Percentiles rank a stretch among this genome's conserved stretches.
Conservation (phyloP, 2,113 vertebrate species). For the Manacus vitellinus region DNA sequence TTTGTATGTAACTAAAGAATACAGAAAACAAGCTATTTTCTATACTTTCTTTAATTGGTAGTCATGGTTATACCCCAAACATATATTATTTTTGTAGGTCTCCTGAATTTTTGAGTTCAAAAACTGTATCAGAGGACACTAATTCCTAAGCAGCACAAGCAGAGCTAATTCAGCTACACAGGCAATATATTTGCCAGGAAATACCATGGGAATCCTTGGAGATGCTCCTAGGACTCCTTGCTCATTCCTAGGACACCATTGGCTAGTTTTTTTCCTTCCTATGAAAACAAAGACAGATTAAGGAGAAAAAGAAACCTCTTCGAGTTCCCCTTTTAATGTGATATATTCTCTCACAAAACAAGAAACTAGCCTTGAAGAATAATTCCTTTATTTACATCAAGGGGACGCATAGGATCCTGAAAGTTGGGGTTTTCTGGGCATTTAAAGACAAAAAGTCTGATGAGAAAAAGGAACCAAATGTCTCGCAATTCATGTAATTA, state of each 20-base stretch:
- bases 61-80: neutral
- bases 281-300: neutral
- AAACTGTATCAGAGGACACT: neutral
- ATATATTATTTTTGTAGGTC: neutral
- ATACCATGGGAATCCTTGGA: constrained; percentile 45
- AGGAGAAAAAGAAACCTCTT: neutral
- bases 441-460: neutral
- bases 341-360: neutral
- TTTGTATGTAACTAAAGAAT: neutral
- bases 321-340: neutral
- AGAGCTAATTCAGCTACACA: neutral
- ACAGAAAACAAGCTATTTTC: constrained; percentile 28
- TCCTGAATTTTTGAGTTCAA: neutral
- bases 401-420: neutral
- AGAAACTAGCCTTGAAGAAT: neutral
- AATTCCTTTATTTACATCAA: neutral
- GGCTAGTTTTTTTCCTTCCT: neutral
- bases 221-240: constrained; percentile 20
- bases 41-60: neutral
- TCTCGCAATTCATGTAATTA: neutral
- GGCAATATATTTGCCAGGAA: neutral
- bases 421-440: neutral
- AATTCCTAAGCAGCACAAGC: neutral
- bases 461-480: neutral
- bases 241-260: neutral